phyloP scores from a whole-genome alignment of 2,888 invertebrate species.

The Boloria selene region DNA sequence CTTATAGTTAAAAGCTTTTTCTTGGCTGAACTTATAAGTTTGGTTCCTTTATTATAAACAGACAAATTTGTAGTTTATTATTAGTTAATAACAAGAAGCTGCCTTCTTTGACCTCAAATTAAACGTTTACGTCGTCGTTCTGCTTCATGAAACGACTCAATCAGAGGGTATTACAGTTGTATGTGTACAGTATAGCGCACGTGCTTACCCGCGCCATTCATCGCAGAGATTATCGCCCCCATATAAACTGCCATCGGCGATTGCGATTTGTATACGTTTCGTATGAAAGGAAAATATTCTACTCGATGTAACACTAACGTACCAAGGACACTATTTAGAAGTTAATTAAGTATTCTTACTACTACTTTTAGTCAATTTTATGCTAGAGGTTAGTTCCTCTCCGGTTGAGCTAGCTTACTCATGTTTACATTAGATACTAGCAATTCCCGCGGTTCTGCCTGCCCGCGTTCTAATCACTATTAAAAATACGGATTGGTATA shows the following conservation, averaged over 20 bases:
- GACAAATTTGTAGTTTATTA: neutral
- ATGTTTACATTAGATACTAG: too few relatives aligned
- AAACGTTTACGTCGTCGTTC: conserved; percentile 9
- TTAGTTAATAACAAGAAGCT: neutral
- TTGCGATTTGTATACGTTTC: neutral
- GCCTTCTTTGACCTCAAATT: conserved; percentile 6
- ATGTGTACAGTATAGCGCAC: neutral
- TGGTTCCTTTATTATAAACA: neutral
- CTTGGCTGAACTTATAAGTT: too few relatives aligned
- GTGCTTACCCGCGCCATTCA: conserved; percentile 28
- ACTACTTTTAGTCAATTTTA: neutral
- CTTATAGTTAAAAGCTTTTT: too few relatives aligned
- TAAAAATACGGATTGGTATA: too few relatives aligned
- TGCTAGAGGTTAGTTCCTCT: too few relatives aligned
- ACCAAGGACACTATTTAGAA: too few relatives aligned
- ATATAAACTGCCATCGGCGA: neutral
- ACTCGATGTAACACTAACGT: neutral
- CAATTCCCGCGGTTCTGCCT: too few relatives aligned
- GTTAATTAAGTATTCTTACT: too few relatives aligned
- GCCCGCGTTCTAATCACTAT: too few relatives aligned
- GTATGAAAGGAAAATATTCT: neutral
- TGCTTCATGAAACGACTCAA: conserved; percentile 28
- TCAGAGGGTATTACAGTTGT: conserved; percentile 30
- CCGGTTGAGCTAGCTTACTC: too few relatives aligned
- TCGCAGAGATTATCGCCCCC: conserved; percentile 29